Conservation (phyloP, 2,113 vertebrate species). For the Seriola aureovittata region DNA sequence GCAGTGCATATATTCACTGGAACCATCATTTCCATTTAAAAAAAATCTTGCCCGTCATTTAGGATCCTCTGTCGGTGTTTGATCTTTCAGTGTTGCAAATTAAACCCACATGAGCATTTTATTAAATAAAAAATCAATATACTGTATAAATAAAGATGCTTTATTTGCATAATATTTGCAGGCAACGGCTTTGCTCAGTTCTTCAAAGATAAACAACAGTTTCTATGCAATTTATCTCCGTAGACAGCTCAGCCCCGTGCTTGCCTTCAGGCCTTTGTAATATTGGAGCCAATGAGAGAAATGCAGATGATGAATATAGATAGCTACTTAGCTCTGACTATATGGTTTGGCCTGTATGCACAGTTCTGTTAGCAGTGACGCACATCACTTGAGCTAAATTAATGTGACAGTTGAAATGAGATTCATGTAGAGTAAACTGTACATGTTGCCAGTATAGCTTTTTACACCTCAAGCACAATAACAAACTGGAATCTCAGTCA, state of each 20-base stretch:
- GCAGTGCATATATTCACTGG: background rate
- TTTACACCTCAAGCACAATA: background rate
- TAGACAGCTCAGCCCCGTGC: conserved; percentile 46
- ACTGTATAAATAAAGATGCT: conserved; percentile 45
- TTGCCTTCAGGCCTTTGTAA: conserved; percentile 61
- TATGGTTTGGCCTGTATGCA: conserved; percentile 17
- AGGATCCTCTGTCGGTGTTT: conserved; percentile 37
- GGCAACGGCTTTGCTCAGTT: conserved; percentile 43
- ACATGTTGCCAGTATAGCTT: conserved; percentile 14
- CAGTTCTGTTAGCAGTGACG: conserved; percentile 28
- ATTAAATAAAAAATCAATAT: conserved; percentile 53
- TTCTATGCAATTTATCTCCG: conserved; percentile 54
- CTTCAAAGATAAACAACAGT: conserved; percentile 70
- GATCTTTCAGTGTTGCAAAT: conserved; percentile 54
- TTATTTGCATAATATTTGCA: conserved; percentile 68
- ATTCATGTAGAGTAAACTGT: conserved; percentile 4
- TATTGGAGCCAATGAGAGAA: conserved; percentile 52
- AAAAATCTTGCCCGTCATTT: conserved; percentile 22
- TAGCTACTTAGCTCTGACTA: conserved; percentile 61
- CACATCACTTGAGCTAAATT: conserved; percentile 34
- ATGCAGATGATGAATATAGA: conserved; percentile 73
- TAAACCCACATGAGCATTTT: conserved; percentile 49
- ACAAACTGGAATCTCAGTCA: background rate
- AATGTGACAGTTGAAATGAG: conserved; percentile 49
- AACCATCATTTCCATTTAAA: conserved; percentile 13